A percentile compares a stretch with the other conserved stretches of the same genome.
Evolutionary conservation across 2,888 invertebrate genomes (phyloP).

Genomic region (Tortricodes alternella): DNA sequence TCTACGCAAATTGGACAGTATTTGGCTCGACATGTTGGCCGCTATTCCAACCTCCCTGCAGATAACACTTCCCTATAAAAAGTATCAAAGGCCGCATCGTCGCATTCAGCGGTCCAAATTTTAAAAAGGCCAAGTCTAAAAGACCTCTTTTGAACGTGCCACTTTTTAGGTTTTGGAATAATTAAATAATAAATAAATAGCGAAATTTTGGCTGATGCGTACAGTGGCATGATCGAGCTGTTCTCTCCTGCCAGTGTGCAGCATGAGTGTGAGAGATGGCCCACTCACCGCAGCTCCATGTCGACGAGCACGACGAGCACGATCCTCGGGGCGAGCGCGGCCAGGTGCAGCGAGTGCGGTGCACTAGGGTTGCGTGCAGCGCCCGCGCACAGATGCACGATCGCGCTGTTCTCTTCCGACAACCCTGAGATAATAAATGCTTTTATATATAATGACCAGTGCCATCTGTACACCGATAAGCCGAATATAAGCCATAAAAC

Average conservation of each 20-base stretch:
- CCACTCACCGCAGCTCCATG: conserved; percentile 69
- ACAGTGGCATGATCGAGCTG: too few species aligned
- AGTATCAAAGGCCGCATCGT: too few species aligned
- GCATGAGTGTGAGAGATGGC: background rate
- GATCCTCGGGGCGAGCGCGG: conserved; percentile 64
- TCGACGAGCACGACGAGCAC: conserved; percentile 62
- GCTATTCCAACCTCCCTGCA: conserved; percentile 68
- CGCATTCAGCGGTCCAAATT: too few species aligned
- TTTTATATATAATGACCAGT: background rate
- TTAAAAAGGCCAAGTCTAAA: too few species aligned
- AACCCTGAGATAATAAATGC: conserved; percentile 57
- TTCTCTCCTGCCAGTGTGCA: too few species aligned
- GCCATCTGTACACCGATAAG: background rate
- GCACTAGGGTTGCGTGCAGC: conserved; percentile 55
- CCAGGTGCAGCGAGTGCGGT: conserved; percentile 68
- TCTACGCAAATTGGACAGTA: conserved; percentile 71
- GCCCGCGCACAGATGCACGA: conserved; percentile 66
- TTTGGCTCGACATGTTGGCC: conserved; percentile 61
- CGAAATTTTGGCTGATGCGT: too few species aligned
- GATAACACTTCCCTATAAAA: background rate
- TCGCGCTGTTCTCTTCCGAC: conserved; percentile 69
- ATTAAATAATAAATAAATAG: too few species aligned
- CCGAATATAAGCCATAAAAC: too few species aligned
- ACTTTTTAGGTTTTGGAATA: too few species aligned
- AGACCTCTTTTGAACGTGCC: too few species aligned